Evolutionary conservation across 2,113 vertebrate species (phyloP).

Genomic region (Merops nubicus): DNA sequence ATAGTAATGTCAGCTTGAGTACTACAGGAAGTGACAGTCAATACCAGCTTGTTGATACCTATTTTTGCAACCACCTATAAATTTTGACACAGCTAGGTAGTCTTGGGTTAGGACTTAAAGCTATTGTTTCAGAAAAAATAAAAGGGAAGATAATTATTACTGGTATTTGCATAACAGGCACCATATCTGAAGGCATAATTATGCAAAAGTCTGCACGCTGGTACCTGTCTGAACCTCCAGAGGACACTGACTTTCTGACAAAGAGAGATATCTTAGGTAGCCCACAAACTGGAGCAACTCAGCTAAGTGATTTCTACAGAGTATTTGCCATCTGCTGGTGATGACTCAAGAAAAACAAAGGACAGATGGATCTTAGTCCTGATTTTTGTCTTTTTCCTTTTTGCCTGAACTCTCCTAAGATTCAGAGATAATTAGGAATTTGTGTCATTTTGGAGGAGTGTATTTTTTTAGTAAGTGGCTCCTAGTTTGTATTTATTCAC

Average conservation of each 20-base stretch:
- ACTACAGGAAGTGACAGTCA: slow-evolving; percentile 7
- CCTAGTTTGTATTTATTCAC: background rate
- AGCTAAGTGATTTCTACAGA: background rate
- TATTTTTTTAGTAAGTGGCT: background rate
- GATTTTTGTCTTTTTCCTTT: background rate
- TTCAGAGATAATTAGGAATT: background rate
- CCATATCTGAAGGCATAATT: background rate
- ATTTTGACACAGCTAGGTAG: background rate
- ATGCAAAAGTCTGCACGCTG: background rate
- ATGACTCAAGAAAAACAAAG: slow-evolving; percentile 5
- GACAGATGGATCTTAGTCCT: background rate
- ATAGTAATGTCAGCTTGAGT: background rate
- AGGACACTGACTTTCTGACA: background rate
- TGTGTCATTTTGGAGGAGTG: background rate
- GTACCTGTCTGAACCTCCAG: background rate
- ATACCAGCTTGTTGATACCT: background rate
- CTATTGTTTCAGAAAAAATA: background rate
- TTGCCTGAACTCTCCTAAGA: background rate
- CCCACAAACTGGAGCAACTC: background rate
- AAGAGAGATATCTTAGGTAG: background rate
- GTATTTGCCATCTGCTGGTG: background rate
- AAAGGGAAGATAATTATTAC: background rate
- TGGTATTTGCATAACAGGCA: background rate
- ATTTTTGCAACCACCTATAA: background rate
- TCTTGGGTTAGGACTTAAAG: background rate